These are phyloP conservation scores for Crypturellus undulatus DNA, from an alignment of 2,113 vertebrate genomes.

Conservation along the genomic window DNA sequence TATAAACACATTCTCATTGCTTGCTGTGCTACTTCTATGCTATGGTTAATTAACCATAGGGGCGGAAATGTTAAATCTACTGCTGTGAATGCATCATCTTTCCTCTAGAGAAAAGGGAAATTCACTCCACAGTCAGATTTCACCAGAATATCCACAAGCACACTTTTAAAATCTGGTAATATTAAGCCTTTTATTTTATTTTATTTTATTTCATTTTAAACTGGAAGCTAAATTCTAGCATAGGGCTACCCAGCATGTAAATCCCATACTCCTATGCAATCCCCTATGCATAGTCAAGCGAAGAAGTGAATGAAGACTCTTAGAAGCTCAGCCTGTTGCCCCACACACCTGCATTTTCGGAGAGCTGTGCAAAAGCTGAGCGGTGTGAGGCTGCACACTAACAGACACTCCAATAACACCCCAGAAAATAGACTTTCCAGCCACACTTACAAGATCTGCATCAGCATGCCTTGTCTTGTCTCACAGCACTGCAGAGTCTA, in stretches of 20 bases:
- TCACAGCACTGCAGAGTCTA: not conserved
- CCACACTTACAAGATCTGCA: not conserved
- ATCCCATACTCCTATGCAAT: not conserved
- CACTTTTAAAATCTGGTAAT: not conserved
- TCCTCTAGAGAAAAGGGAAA: slow-evolving; percentile 65
- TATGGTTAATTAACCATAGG: slow-evolving; percentile 36
- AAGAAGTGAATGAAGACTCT: not conserved
- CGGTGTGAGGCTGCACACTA: not conserved
- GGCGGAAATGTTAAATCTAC: slow-evolving; percentile 22
- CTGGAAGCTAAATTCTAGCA: not conserved
- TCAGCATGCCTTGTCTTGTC: not conserved
- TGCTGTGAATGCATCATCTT: slow-evolving; percentile 34
- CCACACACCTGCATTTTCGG: not conserved
- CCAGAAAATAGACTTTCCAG: not conserved
- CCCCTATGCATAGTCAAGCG: not conserved
- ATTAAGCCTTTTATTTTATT: not conserved
- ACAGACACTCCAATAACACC: not conserved
- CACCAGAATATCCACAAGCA: not conserved
- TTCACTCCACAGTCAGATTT: slow-evolving; percentile 37
- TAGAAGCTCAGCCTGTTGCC: not conserved
- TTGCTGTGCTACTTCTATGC: slow-evolving; percentile 32
- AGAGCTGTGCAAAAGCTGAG: not conserved
- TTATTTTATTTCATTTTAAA: not conserved
- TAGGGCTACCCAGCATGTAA: not conserved
- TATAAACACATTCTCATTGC: not conserved